phyloP scores from a whole-genome alignment of 2,797 vertebrate genomes.

The Enteromius treurensis region DNA sequence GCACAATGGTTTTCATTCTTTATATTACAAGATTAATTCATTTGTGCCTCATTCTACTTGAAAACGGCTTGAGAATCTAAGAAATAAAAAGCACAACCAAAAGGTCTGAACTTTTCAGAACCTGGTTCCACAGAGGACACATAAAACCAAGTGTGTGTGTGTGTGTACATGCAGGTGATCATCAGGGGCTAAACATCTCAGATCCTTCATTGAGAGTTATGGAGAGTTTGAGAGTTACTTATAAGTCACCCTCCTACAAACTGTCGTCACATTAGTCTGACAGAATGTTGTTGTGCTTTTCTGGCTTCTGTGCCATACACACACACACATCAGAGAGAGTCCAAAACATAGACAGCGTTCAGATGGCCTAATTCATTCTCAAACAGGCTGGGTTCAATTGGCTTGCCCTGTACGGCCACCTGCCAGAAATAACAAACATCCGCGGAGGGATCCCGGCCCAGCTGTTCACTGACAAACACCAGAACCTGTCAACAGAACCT shows the following conservation, averaged over 20 bases:
- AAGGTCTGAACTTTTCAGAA: neutral
- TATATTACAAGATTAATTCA: neutral
- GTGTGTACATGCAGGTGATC: neutral
- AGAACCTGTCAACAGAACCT: conserved; percentile 16
- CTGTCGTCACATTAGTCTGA: conserved; percentile 23
- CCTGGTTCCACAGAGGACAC: neutral
- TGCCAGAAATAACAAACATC: conserved; percentile 49
- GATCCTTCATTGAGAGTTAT: neutral
- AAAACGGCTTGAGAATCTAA: neutral
- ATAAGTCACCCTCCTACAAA: conserved; percentile 26
- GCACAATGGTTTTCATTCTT: neutral
- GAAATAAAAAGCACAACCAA: neutral
- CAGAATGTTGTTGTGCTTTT: conserved; percentile 38
- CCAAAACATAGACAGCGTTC: conserved; percentile 23
- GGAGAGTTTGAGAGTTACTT: conserved; percentile 2
- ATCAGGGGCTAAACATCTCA: neutral
- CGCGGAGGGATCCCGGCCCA: conserved; percentile 22
- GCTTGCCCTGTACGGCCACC: conserved; percentile 41
- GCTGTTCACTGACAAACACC: conserved; percentile 44
- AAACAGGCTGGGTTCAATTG: conserved; percentile 48
- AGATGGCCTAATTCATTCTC: conserved; percentile 51
- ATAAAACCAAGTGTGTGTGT: neutral
- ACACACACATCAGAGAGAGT: conserved; percentile 6
- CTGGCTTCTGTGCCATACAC: neutral
- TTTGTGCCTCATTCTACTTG: neutral